phyloP scores from a whole-genome alignment of 1,140 invertebrate species.

The Holotrichia oblita region DNA sequence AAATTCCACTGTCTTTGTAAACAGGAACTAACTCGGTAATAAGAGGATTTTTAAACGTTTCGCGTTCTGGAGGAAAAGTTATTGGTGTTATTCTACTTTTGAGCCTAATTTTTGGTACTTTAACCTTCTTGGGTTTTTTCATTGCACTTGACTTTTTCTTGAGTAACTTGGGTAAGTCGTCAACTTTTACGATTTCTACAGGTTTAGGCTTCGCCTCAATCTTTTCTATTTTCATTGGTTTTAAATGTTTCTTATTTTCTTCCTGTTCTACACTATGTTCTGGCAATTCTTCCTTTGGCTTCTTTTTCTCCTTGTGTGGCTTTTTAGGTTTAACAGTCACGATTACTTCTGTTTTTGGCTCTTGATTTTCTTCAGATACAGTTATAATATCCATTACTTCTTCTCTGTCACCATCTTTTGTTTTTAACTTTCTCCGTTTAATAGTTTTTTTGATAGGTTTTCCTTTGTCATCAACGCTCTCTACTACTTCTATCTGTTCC shows the following conservation, averaged over 20 bases:
- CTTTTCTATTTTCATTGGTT: conserved; percentile 45
- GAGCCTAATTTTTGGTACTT: conserved; percentile 69
- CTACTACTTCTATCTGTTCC: conserved; percentile 56
- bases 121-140: conserved; percentile 56
- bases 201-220: conserved; percentile 54
- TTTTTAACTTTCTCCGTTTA: conserved; percentile 59
- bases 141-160: conserved; percentile 55
- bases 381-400: conserved; percentile 63
- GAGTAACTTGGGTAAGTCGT: conserved; percentile 23
- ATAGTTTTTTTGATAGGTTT: conserved; percentile 54
- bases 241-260: conserved; percentile 33
- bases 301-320: conserved; percentile 32
- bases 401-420: conserved; percentile 60
- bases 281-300: conserved; percentile 48
- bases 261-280: background rate
- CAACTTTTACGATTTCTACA: conserved; percentile 46
- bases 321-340: conserved; percentile 46
- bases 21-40: conserved; percentile 67
- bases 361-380: conserved; percentile 60
- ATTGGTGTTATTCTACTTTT: conserved; percentile 71
- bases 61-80: conserved; percentile 68
- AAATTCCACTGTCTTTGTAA: conserved; percentile 68
- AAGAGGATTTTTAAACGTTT: conserved; percentile 63
- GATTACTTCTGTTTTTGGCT: conserved; percentile 54
- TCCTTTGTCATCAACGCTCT: conserved; percentile 55